phyloP scores from a whole-genome alignment of 2,797 vertebrate species.

The Pipistrellus pipistrellus region DNA sequence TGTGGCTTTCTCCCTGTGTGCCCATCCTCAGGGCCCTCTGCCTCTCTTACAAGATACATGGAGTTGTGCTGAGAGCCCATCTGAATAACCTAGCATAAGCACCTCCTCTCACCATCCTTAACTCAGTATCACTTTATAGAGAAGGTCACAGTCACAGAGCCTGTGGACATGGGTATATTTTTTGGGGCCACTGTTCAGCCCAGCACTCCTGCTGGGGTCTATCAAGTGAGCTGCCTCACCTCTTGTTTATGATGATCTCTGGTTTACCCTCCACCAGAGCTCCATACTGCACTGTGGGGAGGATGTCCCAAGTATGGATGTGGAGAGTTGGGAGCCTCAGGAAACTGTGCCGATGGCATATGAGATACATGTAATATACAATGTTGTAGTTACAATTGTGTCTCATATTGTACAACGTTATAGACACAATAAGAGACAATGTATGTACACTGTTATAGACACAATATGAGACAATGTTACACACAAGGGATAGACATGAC shows the following conservation, averaged over 20 bases:
- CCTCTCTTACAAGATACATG: background rate
- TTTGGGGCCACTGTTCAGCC: background rate
- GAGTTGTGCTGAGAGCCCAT: background rate
- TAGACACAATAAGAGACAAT: background rate
- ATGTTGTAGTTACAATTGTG: background rate
- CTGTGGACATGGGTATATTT: background rate
- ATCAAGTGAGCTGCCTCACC: background rate
- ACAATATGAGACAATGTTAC: no score
- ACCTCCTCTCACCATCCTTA: background rate
- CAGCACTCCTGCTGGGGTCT: no score
- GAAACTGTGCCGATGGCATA: background rate
- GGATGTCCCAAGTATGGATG: background rate
- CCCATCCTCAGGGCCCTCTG: background rate
- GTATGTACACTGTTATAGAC: background rate
- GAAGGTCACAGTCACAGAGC: background rate
- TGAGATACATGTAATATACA: background rate
- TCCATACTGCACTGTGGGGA: background rate
- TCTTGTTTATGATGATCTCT: background rate
- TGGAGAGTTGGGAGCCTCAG: background rate
- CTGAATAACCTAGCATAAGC: no score
- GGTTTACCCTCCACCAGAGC: background rate
- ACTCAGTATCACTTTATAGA: accelerated
- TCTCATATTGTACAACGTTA: no score
- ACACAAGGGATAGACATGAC: background rate
- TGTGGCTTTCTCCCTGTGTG: no score